Base-by-base conservation (phyloP, 2,797 vertebrate genomes). In the Pseudochromis fuscus region DNA sequence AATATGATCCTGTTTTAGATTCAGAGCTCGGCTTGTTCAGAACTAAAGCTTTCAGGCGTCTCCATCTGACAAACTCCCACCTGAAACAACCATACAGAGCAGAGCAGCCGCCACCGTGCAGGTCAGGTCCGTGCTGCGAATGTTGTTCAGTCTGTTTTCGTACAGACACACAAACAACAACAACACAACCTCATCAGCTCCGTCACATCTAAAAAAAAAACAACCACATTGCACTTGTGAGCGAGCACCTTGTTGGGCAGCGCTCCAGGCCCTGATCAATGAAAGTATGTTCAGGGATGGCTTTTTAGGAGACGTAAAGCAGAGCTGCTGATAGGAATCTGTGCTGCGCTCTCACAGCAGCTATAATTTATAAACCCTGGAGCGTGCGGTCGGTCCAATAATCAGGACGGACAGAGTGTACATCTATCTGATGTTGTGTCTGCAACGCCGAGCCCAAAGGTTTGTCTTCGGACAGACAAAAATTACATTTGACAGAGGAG, bases 261-360 rank as follows among this genome's bases (percentile, higher is more conserved):
- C 10, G 44, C 55, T 90, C 81, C 83, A 83, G 81, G 68, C 12
- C 4, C 82, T 86, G 90, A 92, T 92, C 89, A 79, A 87, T 92
- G 85, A 71, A 63, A 82, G 56, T 60, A 64, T 67, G 73, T 77
- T 65, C 70, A 40, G 56, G 27, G 71, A 70, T 63, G 75, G n/a
- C 70, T 75, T 82, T 81, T 87, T 61, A 69, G 80, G 71, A 79
- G 76, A 84, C 72, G 7, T 35, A 61, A 79, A 83, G 31, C 33
- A 23, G 38, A 7, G 75, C 72, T 63, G 79, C 55, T 56, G 55
- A 50, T 67, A 68, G 45, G 82, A 86, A 88, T 83, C 58, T 82
- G 78, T 58, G 15, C 67, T 52, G 72, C 40, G 56, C 77, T 78
- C 83, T 27, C 76, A 62, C 28, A 40, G 57, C 63, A 38, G 45